Evolutionary conservation across 2,113 vertebrate genomes (phyloP).

Genomic region (Colistium nudipinnis): DNA sequence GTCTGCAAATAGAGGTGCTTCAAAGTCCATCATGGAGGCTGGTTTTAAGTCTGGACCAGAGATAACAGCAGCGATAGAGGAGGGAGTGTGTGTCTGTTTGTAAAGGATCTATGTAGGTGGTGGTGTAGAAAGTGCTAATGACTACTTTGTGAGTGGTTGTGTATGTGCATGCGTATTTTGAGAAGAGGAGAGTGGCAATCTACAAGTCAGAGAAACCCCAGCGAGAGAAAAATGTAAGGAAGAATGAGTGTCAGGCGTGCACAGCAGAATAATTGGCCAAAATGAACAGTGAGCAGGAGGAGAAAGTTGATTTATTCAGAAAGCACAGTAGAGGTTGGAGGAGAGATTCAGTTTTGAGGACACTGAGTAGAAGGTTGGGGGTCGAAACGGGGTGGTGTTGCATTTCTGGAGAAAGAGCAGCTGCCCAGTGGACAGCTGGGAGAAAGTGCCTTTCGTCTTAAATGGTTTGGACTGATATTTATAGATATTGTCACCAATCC

Average conservation of each 20-base stretch:
- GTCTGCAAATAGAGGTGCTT: neutral
- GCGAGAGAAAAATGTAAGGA: neutral
- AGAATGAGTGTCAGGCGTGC: conserved; percentile 10
- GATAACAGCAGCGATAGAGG: neutral
- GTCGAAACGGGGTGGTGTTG: conserved; percentile 46
- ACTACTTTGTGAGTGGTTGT: neutral
- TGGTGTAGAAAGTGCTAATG: neutral
- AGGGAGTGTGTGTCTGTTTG: conserved; percentile 1
- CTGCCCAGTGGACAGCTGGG: conserved; percentile 76
- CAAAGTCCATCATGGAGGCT: neutral
- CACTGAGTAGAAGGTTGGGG: neutral
- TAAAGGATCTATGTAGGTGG: neutral
- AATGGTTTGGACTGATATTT: conserved; percentile 79
- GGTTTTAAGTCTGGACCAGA: neutral
- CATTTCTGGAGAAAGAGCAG: conserved; percentile 73
- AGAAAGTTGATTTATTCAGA: conserved; percentile 74
- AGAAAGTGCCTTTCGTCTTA: conserved; percentile 70
- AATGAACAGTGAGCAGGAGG: conserved; percentile 23
- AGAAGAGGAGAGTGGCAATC: neutral
- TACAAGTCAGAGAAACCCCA: neutral
- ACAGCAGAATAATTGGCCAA: conserved; percentile 26
- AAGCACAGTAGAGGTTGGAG: conserved; percentile 51
- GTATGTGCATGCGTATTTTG: conserved; percentile 1
- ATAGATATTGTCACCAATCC: conserved; percentile 61
- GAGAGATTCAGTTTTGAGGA: conserved; percentile 11